phyloP scores from a whole-genome alignment of 2,113 vertebrate species.

The Fukomys damarensis region DNA sequence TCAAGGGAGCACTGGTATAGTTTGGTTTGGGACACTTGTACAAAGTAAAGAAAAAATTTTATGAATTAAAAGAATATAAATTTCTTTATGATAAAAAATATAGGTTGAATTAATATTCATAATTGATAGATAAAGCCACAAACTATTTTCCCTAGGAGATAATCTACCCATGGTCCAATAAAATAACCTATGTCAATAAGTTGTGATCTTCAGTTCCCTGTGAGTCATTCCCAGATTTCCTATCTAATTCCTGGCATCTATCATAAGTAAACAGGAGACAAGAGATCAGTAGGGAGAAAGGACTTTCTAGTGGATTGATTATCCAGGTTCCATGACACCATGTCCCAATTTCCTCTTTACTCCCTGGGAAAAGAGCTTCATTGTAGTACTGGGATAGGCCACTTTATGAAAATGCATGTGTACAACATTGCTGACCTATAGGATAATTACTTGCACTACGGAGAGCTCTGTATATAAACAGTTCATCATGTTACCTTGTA shows the following conservation, averaged over 20 bases:
- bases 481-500: slow-evolving; percentile 12
- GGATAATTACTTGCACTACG: slow-evolving; percentile 52
- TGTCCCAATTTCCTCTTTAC: slow-evolving; percentile 10
- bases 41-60: slow-evolving; percentile 27
- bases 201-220: slow-evolving; percentile 44
- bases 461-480: slow-evolving; percentile 16
- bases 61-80: slow-evolving; percentile 8
- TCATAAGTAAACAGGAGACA: slow-evolving; percentile 65
- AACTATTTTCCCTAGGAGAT: neutral
- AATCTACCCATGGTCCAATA: slow-evolving; percentile 23
- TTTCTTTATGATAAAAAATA: slow-evolving; percentile 19
- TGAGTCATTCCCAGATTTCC: slow-evolving; percentile 46
- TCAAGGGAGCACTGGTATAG: slow-evolving; percentile 20
- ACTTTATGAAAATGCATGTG: neutral
- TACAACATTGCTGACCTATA: slow-evolving; percentile 16
- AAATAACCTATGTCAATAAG: slow-evolving; percentile 50
- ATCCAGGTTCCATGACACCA: slow-evolving; percentile 48
- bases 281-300: slow-evolving; percentile 42
- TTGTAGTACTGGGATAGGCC: neutral
- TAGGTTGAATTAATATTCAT: neutral
- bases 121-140: slow-evolving; percentile 18
- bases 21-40: slow-evolving; percentile 5
- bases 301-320: slow-evolving; percentile 43
- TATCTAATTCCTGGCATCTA: slow-evolving; percentile 47
- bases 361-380: slow-evolving; percentile 44